Conservation (phyloP, 2,113 vertebrate genomes). For the Brienomyrus longianalis region DNA sequence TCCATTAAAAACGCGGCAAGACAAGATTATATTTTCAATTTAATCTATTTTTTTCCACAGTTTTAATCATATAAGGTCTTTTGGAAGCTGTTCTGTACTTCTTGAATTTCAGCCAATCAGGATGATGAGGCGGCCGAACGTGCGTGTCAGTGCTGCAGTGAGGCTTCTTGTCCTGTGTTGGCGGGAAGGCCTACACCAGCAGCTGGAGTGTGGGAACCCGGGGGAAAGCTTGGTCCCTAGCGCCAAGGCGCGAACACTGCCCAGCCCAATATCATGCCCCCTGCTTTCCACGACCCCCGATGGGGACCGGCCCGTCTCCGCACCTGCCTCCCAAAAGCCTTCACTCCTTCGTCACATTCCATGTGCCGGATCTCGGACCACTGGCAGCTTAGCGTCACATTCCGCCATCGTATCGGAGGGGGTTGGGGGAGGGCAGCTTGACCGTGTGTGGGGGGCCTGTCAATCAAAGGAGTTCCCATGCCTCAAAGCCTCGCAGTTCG, state of each 20-base stretch:
- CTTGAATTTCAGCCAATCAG: neutral
- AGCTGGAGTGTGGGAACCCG: neutral
- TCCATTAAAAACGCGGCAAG: neutral
- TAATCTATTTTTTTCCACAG: neutral
- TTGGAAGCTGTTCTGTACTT: neutral
- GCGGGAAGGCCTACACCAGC: neutral
- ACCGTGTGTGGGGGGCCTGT: neutral
- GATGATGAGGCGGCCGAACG: neutral
- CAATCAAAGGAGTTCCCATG: neutral
- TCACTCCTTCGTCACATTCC: constrained; percentile 9
- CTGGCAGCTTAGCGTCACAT: constrained; percentile 1
- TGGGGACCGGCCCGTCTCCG: neutral
- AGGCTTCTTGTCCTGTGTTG: neutral
- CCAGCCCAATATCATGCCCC: neutral
- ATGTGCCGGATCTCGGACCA: neutral
- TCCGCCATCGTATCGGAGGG: neutral
- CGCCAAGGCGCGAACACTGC: neutral
- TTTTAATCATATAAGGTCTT: neutral
- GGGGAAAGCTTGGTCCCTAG: neutral
- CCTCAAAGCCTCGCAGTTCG: neutral
- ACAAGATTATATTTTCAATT: neutral
- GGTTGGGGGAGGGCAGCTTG: neutral
- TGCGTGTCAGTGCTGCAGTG: neutral
- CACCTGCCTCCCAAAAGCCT: constrained; percentile 4
- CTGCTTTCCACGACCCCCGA: neutral